Percentiles rank a stretch among this genome's conserved stretches.
Evolutionary conservation across 2,888 invertebrate genomes (phyloP).

Genomic region (Lasius platythorax): DNA sequence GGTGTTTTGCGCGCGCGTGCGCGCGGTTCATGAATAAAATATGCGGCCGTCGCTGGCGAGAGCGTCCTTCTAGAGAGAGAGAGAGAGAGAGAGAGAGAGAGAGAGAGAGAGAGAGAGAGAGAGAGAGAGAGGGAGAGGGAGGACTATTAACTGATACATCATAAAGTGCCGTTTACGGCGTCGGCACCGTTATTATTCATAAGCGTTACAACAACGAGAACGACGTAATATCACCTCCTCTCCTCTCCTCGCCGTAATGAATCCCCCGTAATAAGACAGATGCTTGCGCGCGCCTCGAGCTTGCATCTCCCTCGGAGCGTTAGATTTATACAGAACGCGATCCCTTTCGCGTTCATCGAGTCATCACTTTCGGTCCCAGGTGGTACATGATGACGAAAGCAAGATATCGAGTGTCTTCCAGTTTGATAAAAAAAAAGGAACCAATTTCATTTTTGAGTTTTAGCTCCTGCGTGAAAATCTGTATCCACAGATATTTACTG

Average conservation of each 20-base stretch:
- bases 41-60: slow-evolving; percentile 68
- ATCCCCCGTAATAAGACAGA: slow-evolving; percentile 70
- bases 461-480: too few species aligned
- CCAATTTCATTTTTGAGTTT: too few species aligned
- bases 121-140: background rate
- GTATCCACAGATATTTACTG: background rate
- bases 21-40: slow-evolving; percentile 77
- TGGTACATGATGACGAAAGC: background rate
- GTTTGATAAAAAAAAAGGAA: background rate
- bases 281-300: slow-evolving; percentile 36
- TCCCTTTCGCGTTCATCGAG: background rate
- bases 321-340: slow-evolving; percentile 15
- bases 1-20: slow-evolving; percentile 69
- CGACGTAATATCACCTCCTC: slow-evolving; percentile 29
- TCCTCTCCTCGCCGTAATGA: slow-evolving; percentile 63
- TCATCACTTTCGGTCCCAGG: background rate
- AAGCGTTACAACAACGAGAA: slow-evolving; percentile 53
- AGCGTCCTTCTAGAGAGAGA: slow-evolving; percentile 56
- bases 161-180: slow-evolving; percentile 77
- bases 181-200: slow-evolving; percentile 74
- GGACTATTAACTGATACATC: slow-evolving; percentile 78
- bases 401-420: background rate
- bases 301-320: slow-evolving; percentile 20
- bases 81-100: background rate
- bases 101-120: slow-evolving; percentile 56